Conservation (phyloP, 2,888 invertebrate genomes). For the Therioaphis trifolii region DNA sequence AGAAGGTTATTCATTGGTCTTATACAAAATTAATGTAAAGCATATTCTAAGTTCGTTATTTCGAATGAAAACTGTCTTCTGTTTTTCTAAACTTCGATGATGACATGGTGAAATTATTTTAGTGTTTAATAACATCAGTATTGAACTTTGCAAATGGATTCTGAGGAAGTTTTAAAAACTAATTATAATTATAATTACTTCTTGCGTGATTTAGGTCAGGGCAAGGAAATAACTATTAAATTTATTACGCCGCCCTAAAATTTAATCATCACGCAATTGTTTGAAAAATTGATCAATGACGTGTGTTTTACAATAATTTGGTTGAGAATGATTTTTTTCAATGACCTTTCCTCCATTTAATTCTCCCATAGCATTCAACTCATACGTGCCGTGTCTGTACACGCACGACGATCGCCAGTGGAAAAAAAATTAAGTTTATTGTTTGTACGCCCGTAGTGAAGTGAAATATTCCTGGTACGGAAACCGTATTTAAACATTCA, state of each 20-base stretch:
- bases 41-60: not conserved
- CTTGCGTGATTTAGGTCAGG: not conserved
- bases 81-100: not conserved
- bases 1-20: not conserved
- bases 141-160: slow-evolving; percentile 2
- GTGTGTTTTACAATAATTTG: not conserved
- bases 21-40: not conserved
- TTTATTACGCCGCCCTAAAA: not conserved
- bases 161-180: not conserved
- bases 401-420: too few relatives aligned
- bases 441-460: too few relatives aligned
- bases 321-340: too few relatives aligned
- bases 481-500: too few relatives aligned
- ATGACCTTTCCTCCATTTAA: not conserved
- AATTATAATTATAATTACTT: not conserved
- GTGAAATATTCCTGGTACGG: too few relatives aligned
- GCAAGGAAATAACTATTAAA: not conserved
- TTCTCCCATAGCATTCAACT: not conserved
- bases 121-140: not conserved
- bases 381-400: too few relatives aligned
- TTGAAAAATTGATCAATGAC: slow-evolving; percentile 3
- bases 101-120: not conserved
- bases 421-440: too few relatives aligned
- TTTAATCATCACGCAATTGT: slow-evolving; percentile 13
- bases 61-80: not conserved